Evolutionary conservation across 2,797 vertebrate species (phyloP), one percentile per base, ranked within the genome.

Genomic region (Zalophus californianus): DNA sequence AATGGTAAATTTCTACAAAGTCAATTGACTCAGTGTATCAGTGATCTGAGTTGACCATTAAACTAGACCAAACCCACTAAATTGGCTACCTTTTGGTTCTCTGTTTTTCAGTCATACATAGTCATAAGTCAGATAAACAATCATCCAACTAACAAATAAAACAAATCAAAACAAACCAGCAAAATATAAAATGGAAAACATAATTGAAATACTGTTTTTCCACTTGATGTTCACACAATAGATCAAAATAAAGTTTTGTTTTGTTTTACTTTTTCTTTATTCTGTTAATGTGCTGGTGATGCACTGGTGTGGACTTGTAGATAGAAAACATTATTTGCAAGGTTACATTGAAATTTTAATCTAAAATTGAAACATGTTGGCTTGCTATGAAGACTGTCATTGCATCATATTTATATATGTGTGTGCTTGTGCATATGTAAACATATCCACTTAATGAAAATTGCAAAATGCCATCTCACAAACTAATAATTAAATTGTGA

Each of bases 401-500:
- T 95, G 79, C 2, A 38, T 89, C 23, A 21, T 89, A 54, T 77
- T 73, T 90, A 38, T 66, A 3, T 79, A 18, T 73, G 0, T 79
- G 16, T 94, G 56, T 83, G 12, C 18, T 68, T 91, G 8, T 48
- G 3, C 1, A 4, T 70, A 32, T 75, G 25, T 78, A 38, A n/a
- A 73, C 20, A 68, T 41, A 83, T 32, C 29, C 0, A 50, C 23
- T 89, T 86, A 44, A 73, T 84, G 21, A 79, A 93, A 90, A 92
- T 13, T 75, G 56, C 2, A 78, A 79, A 80, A 86, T 93, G 21
- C 70, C 18, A 92, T 70, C 35, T 75, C 20, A 41, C 60, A 64
- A 83, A 41, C 86, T 64, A 89, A 66, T 73, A 52, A 93, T 88
- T 89, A 89, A 88, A 73, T 89, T 93, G 18, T 84, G 90, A 62